Evolutionary conservation across 1,140 invertebrate genomes (phyloP), one percentile per base, ranked within the genome.

Genomic region (Phymastichus coffea): DNA sequence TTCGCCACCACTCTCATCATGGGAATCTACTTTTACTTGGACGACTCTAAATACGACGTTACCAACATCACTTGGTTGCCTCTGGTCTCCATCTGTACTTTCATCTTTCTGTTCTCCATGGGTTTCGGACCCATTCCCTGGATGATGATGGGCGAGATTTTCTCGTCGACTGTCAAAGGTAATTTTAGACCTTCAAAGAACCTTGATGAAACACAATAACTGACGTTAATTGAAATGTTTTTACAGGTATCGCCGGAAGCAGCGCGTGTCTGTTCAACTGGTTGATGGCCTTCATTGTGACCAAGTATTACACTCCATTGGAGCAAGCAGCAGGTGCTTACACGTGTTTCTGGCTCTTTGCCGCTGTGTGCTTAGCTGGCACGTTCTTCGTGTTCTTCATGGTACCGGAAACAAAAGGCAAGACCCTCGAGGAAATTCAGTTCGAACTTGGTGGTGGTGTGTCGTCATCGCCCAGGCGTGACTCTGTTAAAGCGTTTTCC

Each of bases 391-490:
- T 93, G n/a, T 86, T 85, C 63, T 81, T 90, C 41, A 72, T 91
- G 15, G 85, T 96, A 6, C 91, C 93, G 0, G 94, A 97, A 77
- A 97, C 94, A 0, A 95, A 95, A 80, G 93, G 93, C 9, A 93
- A 92, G 74, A 87, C 86, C 35, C 77, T 94, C 4, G 89, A 94
- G 49, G 88, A 95, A 75, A 92, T 97, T 67, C 88, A 90, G 73
- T 68, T 75, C 3, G 79, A 87, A 65, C 72, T 91, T 14, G 76
- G 72, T 19, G 73, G 78, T 19, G 35, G 48, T n/a, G n/a, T n/a
- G 4, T 20, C 22, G 15, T 40, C 52, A 9, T 14, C 20, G 7
- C 6, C 41, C 14, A 46, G 19, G 2, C 54, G 43, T n/a, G 20
- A 35, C 3, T 54, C 35, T 2, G 30, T 25, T 25, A 28, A 49